Evolutionary conservation across 2,797 vertebrate species (phyloP).

Genomic region (Rhabdomys pumilio): DNA sequence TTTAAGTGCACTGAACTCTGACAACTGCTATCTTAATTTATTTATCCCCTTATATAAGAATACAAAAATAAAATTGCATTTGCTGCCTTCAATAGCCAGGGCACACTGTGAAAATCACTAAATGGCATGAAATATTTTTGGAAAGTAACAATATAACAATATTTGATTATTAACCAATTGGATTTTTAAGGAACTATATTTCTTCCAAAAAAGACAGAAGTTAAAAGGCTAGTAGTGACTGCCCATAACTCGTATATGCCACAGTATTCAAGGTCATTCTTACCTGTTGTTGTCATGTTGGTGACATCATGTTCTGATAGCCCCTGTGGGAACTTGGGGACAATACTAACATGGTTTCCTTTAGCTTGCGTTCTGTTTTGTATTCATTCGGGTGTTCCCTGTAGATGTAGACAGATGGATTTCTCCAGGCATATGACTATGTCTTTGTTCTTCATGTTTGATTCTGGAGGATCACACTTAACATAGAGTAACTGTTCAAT

Average conservation of each 20-base stretch:
- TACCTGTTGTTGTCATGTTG: not conserved
- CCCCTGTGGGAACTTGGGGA: not conserved
- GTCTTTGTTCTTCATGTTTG: not conserved
- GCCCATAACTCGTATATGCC: not conserved
- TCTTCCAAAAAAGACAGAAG: not conserved
- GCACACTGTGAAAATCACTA: not conserved
- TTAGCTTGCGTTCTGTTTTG: not conserved
- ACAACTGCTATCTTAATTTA: conserved; percentile 15
- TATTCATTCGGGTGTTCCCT: fast-evolving
- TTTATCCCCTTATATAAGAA: not conserved
- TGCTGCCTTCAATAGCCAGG: not conserved
- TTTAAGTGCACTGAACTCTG: not conserved
- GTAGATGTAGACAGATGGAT: not conserved
- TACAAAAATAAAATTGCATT: not conserved
- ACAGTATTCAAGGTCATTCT: not conserved
- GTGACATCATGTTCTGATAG: not conserved
- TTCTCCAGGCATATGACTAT: not conserved
- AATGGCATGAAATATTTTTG: conserved; percentile 22
- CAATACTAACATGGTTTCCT: too few relatives aligned
- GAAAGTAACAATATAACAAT: not conserved
- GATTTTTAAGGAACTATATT: not conserved
- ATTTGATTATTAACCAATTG: not conserved
- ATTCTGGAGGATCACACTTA: not conserved
- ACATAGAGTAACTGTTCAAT: not conserved
- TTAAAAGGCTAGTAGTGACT: not conserved